Percentiles rank a stretch among this genome's conserved stretches.
Conservation (phyloP, 2,888 invertebrate genomes). For the Mythimna loreyi region DNA sequence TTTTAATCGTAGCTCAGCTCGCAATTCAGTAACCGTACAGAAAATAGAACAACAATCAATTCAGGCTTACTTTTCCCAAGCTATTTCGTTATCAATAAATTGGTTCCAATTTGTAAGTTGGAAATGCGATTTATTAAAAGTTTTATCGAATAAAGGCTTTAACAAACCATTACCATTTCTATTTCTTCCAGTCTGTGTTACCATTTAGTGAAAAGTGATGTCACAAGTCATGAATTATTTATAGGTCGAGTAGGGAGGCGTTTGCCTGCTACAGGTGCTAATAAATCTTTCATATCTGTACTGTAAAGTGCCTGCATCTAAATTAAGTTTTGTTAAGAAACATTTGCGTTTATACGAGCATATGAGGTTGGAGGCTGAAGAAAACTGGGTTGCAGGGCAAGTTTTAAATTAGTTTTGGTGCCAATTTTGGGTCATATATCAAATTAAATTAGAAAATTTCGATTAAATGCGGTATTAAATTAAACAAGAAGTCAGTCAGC, state of each 20-base stretch:
- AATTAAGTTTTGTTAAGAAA: slow-evolving; percentile 34
- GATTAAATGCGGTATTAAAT: no score
- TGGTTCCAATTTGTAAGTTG: slow-evolving; percentile 50
- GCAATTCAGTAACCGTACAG: slow-evolving; percentile 22
- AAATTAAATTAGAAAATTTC: no score
- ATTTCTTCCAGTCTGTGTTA: slow-evolving; percentile 53
- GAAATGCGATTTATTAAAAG: slow-evolving; percentile 50
- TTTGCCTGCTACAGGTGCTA: slow-evolving; percentile 29
- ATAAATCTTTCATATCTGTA: slow-evolving; percentile 46
- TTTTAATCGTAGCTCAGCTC: slow-evolving; percentile 23
- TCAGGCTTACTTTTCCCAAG: slow-evolving; percentile 43
- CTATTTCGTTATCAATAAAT: slow-evolving; percentile 52
- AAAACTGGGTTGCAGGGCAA: slow-evolving; percentile 9
- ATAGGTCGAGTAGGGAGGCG: slow-evolving; percentile 18
- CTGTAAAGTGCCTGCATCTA: slow-evolving; percentile 26
- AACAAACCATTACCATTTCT: slow-evolving; percentile 41
- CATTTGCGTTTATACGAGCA: slow-evolving; percentile 28
- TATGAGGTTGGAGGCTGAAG: slow-evolving; percentile 12
- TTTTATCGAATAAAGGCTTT: slow-evolving; percentile 20
- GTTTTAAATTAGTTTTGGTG: slow-evolving; percentile 16
- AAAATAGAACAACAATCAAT: slow-evolving; percentile 46
- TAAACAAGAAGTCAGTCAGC: no score
- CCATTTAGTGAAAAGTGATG: slow-evolving; percentile 48
- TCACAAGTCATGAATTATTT: slow-evolving; percentile 47
- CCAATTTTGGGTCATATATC: background rate